Base-by-base conservation (phyloP, 2,113 vertebrate genomes). In the Brienomyrus brachyistius region DNA sequence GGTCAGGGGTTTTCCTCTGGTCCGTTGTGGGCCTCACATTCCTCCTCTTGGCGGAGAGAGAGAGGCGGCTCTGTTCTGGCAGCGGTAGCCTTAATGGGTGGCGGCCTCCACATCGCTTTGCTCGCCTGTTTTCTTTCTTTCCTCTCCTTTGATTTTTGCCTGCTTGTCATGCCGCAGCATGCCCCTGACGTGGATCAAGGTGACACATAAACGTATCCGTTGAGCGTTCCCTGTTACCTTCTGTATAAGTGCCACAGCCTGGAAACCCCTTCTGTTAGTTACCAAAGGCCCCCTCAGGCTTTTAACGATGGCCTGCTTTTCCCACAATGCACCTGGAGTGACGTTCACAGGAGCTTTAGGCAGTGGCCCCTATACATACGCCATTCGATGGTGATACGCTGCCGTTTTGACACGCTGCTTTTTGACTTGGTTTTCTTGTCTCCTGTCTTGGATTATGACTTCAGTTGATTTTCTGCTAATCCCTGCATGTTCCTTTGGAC, bases 401-500 rank as follows among this genome's bases (percentile, higher is more conserved):
- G 62, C 45, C 48, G 15, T 23, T 23, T 84, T 84, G 43, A 54
- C 15, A 87, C 17, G 82, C 27, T 35, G 51, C 85, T 87, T 87
- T 91, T 48, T 70, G 52, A 77, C 59, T 89, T 89, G 52, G 90
- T 86, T 88, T 86, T 90, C 90, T 86, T 17, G 45, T 5, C 21
- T 31, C 31, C 31, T 31, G 31, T 83, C 74, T 93, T 94, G 51
- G 23, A 8, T 87, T 31, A 35, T 92, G 92, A 90, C 90, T 92
- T 91, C 52, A 19, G 87, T 92, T 91, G 50, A 19, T 90, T 90
- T 27, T 77, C 45, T 83, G 31, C 23, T 83, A 88, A 88, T 47
- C 91, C 92, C 89, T 93, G 95, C 95, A 95, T 96, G 95, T 66
- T 83, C 84, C 90, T 86, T 31, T 15, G 11, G 8, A 50, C 51